Evolutionary conservation across 2,888 invertebrate genomes (phyloP).

Genomic region (Pterobdella sp.): DNA sequence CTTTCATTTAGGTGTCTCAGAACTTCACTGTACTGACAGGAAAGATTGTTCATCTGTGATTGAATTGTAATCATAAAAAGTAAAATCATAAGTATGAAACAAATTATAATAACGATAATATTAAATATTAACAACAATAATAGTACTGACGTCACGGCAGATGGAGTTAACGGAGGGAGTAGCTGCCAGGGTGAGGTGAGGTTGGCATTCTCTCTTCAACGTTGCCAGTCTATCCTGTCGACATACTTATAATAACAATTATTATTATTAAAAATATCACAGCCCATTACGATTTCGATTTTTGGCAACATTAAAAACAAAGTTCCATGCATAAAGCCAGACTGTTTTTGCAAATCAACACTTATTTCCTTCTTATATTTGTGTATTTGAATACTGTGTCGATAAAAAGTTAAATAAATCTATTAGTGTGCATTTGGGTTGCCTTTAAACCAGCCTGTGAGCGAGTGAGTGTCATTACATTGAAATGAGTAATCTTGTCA

Average conservation of each 20-base stretch:
- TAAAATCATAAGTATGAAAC: not conserved
- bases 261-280: not conserved
- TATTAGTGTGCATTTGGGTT: no score
- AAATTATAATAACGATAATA: not conserved
- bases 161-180: constrained; percentile 89
- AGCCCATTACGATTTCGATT: not conserved
- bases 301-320: no score
- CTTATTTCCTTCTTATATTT: no score
- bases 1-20: constrained; percentile 58
- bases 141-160: constrained; percentile 82
- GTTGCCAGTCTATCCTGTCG: constrained; percentile 70
- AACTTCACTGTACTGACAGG: constrained; percentile 81
- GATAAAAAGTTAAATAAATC: no score
- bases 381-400: no score
- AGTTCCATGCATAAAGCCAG: no score
- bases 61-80: not conserved
- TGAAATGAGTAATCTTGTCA: no score
- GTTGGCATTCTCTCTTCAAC: constrained; percentile 87
- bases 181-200: constrained; percentile 86
- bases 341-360: no score
- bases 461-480: no score
- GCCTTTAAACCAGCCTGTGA: no score
- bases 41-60: constrained; percentile 71
- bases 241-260: constrained; percentile 19
- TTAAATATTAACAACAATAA: constrained; percentile 81